These are phyloP conservation scores for Cataglyphis livida DNA, from an alignment of 2,888 invertebrate genomes.

Conservation along the genomic window DNA sequence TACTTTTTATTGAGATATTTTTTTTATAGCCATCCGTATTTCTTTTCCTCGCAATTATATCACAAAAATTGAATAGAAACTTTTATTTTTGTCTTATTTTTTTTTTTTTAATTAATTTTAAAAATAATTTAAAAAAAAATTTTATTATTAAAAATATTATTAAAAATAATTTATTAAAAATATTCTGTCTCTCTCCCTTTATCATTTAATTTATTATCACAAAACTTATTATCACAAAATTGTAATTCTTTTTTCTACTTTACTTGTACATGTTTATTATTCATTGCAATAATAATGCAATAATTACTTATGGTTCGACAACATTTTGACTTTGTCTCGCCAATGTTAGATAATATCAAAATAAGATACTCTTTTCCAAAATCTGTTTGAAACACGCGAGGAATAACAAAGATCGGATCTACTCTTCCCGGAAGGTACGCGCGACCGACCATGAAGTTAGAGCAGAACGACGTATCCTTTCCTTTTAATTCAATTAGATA, in stretches of 20 bases:
- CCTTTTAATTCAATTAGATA: conserved; percentile 77
- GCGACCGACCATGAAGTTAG: conserved; percentile 78
- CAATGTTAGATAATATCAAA: conserved; percentile 5
- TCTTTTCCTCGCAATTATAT: neutral
- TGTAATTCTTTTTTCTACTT: neutral
- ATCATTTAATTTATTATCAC: neutral
- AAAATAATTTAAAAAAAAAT: too few relatives aligned
- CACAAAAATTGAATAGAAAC: neutral
- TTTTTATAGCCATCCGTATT: neutral
- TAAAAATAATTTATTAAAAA: neutral
- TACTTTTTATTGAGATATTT: conserved; percentile 2
- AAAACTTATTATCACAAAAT: neutral
- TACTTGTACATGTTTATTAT: neutral
- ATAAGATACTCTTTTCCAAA: conserved; percentile 19
- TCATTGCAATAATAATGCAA: neutral
- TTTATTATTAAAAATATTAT: neutral
- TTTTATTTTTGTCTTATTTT: neutral
- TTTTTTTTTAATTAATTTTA: too few relatives aligned
- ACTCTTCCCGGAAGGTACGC: conserved; percentile 76
- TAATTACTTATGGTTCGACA: neutral
- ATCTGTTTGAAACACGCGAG: conserved; percentile 49
- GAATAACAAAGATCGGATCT: conserved; percentile 43
- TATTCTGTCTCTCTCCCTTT: neutral
- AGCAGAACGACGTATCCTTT: conserved; percentile 76
- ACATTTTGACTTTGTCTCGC: neutral